Evolutionary conservation across 2,113 vertebrate species (phyloP).

Genomic region (Narcine bancroftii): DNA sequence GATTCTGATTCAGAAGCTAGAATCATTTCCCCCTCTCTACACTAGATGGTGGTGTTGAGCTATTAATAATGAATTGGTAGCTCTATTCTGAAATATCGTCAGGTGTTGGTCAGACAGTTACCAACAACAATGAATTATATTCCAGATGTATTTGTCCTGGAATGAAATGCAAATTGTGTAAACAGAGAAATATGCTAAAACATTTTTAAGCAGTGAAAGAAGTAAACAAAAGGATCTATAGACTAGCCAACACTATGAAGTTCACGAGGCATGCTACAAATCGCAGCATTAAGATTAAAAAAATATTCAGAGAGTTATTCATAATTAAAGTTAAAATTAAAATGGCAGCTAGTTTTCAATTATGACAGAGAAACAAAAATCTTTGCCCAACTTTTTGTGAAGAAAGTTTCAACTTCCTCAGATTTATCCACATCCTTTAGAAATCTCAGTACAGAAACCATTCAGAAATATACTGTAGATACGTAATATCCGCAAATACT

Average conservation of each 20-base stretch:
- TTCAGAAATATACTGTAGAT: too few relatives aligned
- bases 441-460: too few relatives aligned
- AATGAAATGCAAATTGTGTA: not conserved
- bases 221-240: not conserved
- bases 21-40: not conserved
- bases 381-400: too few relatives aligned
- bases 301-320: not conserved
- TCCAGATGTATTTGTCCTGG: slow-evolving; percentile 3
- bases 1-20: not conserved
- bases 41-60: slow-evolving; percentile 15
- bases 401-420: too few relatives aligned
- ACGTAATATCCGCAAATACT: too few relatives aligned
- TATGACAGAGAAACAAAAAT: too few relatives aligned
- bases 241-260: not conserved
- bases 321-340: not conserved
- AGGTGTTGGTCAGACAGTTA: not conserved
- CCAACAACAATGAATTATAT: slow-evolving; percentile 7
- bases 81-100: not conserved
- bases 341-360: not conserved
- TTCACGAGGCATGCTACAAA: not conserved
- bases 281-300: not conserved
- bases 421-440: too few relatives aligned
- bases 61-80: not conserved
- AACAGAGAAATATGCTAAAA: not conserved
- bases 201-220: not conserved